Evolutionary conservation across 2,888 invertebrate species (phyloP).

Genomic region (Drosophila paranaensis): DNA sequence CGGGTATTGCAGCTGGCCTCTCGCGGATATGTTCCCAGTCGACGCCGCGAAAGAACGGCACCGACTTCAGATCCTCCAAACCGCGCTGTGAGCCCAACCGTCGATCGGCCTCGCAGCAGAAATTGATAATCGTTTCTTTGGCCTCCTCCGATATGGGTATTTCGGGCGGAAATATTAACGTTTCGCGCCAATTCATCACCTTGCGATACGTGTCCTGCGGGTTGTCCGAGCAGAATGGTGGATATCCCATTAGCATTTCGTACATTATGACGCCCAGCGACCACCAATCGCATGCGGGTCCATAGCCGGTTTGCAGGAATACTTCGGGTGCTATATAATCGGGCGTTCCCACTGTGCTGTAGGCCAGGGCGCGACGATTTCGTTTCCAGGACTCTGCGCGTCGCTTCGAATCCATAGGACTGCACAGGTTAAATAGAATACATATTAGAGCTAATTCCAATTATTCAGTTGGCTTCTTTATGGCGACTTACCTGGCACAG

Average conservation of each 20-base stretch:
- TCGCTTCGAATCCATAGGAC: slow-evolving; percentile 98
- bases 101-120: slow-evolving; percentile 98
- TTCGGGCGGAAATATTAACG: slow-evolving; percentile 99
- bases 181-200: slow-evolving; percentile 99
- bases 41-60: slow-evolving; percentile 97
- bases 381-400: slow-evolving; percentile 99
- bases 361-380: slow-evolving; percentile 97
- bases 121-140: slow-evolving; percentile 96
- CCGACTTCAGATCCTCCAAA: slow-evolving; percentile 96
- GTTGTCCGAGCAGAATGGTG: slow-evolving; percentile 99
- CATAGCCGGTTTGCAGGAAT: slow-evolving; percentile 98
- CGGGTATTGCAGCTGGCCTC: slow-evolving; percentile 98
- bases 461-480: background rate
- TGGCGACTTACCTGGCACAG: slow-evolving; percentile 82
- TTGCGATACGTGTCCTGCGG: slow-evolving; percentile 87
- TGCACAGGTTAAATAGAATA: slow-evolving; percentile 45
- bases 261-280: slow-evolving; percentile 99
- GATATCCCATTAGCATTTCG: slow-evolving; percentile 99
- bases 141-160: slow-evolving; percentile 99
- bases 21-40: slow-evolving; percentile 99
- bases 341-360: slow-evolving; percentile 98
- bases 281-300: slow-evolving; percentile 99
- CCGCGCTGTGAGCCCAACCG: slow-evolving; percentile 95
- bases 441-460: background rate
- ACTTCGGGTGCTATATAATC: slow-evolving; percentile 99